Evolutionary conservation across 2,797 vertebrate species (phyloP), one percentile per base, ranked within the genome.

Genomic region (Sebastes variabilis): DNA sequence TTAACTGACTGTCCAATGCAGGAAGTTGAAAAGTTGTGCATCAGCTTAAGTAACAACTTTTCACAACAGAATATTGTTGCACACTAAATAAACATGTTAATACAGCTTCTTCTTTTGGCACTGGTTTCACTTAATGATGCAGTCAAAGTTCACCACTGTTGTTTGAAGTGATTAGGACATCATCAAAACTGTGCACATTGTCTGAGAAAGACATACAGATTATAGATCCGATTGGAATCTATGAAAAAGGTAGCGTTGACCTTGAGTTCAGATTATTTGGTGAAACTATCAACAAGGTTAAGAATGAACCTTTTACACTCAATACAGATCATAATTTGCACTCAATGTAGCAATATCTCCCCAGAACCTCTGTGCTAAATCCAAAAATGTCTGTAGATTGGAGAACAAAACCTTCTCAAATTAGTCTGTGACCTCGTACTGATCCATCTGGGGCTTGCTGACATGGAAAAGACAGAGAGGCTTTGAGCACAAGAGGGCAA

Each of bases 371-470:
- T 52, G 25, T 60, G 30, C 46, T 36, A 34, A 66, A 56, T 70
- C 67, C 29, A 29, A 54, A 69, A 66, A 46, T 61, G 38, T 42
- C 32, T 52, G 36, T 16, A 16, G 69, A 79, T 42, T 5, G 4
- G 60, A 71, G 77, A 76, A 74, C 59, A 69, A 80, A 76, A 78
- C 58, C 82, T 66, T 77, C 70, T 77, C 56, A 61, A 72, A 72
- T 79, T 76, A 81, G 82, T 8, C 38, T 14, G 46, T 76, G 82
- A 81, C 75, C 80, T 54, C 7, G 32, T 59, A 71, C 71, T 30
- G 78, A 79, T 75, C 66, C 72, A 72, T 77, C 30, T 67, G 84
- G 80, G 84, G 75, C 59, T 55, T 10, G 10, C 34, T 80, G 84
- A 76, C 80, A 73, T 58, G 60, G 71, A 87, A 77, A 80, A 59